Evolutionary conservation across 1,140 invertebrate genomes (phyloP).

Genomic region (Drosophila ananassae): DNA sequence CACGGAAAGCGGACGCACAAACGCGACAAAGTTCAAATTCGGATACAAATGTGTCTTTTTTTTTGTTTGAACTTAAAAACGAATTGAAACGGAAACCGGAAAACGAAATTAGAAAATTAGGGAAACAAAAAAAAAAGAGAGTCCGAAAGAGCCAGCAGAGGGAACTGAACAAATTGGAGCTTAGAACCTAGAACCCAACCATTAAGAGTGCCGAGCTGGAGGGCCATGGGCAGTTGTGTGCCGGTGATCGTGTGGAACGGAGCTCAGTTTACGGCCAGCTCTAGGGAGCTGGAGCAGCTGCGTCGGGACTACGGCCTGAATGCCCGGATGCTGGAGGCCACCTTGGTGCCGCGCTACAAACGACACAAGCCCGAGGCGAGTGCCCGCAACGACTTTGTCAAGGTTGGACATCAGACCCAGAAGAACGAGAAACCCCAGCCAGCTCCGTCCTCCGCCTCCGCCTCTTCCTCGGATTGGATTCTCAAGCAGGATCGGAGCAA

Average conservation of each 20-base stretch:
- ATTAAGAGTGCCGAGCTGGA: not conserved
- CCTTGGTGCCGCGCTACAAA: constrained; percentile 74
- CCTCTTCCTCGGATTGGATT: constrained; percentile 65
- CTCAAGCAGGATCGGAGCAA: constrained; percentile 62
- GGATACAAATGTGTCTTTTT: too few species aligned
- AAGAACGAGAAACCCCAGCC: constrained; percentile 1
- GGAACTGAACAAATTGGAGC: constrained; percentile 13
- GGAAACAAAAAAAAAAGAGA: constrained; percentile 21
- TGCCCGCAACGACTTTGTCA: constrained; percentile 62
- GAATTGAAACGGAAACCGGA: constrained; percentile 66
- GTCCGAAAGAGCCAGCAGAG: constrained; percentile 11
- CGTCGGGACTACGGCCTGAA: constrained; percentile 74
- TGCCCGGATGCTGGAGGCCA: constrained; percentile 71
- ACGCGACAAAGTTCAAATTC: constrained; percentile 31
- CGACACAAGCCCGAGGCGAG: constrained; percentile 68
- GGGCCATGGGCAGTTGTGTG: constrained; percentile 33
- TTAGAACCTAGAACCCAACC: not conserved
- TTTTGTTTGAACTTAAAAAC: too few species aligned
- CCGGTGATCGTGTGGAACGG: constrained; percentile 80
- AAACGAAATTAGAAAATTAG: constrained; percentile 53
- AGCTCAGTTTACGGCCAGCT: constrained; percentile 72
- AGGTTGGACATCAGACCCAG: not conserved
- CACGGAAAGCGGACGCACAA: constrained; percentile 56
- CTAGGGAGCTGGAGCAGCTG: constrained; percentile 71
- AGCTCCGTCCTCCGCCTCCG: not conserved